These are phyloP conservation scores for Ctenosaura bakeri DNA, from an alignment of 2,797 vertebrate genomes.

Conservation along the genomic window DNA sequence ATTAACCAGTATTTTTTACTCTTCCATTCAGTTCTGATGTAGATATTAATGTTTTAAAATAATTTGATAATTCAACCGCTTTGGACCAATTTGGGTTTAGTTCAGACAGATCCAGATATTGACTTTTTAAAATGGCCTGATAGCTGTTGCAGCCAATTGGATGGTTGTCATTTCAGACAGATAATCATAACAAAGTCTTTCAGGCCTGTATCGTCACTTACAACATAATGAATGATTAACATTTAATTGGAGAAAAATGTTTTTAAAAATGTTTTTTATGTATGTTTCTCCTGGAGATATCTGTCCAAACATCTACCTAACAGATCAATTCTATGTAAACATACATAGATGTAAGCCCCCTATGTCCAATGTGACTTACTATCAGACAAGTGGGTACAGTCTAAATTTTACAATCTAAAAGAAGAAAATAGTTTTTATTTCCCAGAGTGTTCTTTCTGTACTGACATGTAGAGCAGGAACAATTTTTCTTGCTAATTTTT, in stretches of 20 bases:
- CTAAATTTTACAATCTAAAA: no score
- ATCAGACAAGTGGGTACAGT: no score
- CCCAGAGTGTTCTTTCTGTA: neutral
- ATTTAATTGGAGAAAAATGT: neutral
- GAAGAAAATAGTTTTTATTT: neutral
- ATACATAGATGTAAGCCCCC: no score
- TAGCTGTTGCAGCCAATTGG: neutral
- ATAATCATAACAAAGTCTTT: neutral
- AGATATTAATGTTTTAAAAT: neutral
- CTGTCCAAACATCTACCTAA: neutral
- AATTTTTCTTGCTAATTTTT: neutral
- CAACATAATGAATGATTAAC: neutral
- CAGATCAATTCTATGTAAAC: neutral
- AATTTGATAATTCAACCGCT: neutral
- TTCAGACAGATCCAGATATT: neutral
- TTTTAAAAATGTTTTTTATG: neutral
- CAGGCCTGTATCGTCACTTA: neutral
- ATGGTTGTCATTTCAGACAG: neutral
- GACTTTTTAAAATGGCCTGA: neutral
- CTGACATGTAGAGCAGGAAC: neutral
- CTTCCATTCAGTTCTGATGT: neutral
- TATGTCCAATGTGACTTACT: no score
- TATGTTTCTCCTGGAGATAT: neutral
- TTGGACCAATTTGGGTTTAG: neutral
- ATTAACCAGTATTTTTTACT: neutral